Evolutionary conservation across 2,888 invertebrate genomes (phyloP), one percentile per base, ranked within the genome.

Genomic region (Deilephila elpenor): DNA sequence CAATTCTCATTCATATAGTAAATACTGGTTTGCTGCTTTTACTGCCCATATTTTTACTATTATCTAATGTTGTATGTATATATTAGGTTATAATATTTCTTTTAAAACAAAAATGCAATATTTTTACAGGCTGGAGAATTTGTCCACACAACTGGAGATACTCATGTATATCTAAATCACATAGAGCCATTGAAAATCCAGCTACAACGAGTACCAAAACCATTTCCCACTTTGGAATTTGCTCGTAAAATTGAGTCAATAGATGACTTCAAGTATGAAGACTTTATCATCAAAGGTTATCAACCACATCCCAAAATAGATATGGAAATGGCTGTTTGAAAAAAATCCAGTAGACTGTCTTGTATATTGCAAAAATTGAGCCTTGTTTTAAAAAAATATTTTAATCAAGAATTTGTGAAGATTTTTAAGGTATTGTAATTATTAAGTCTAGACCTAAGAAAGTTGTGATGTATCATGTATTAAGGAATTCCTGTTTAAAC

Each of bases 121-220:
- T n/a, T 56, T 73, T 91, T 92, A 64, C 90, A 98, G 97, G 96
- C 98, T 71, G 98, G 98, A 56, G 99, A 99, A 78, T 98, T 99
- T 87, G 95, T 99, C 2, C 99, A 99, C 89, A 98, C 98, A 0
- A 95, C 99, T 79, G 99, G 99, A 17, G 99, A 99, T 91, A 97
- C 98, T 60, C 99, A 99, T 92, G 96, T 99, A 0, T 99, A 99
- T 87, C 90, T 96, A 14, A 99, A 98, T 88, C 99, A 99, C 87
- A 93, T 98, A 34, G 97, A 97, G 73, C 97, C 98, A 0, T 91
- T 99, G 1, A 95, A 97, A 84, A 96, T 96, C 81, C 99, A 99
- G 92, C 82, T 99, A 32, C 89, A 95, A 82, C 96, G 99, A 72
- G 93, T 93, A 73, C 99, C 99, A 0, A 95, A 95, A 72, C 95